Conservation (phyloP, 1,140 invertebrate species). For the Microplitis mediator region DNA sequence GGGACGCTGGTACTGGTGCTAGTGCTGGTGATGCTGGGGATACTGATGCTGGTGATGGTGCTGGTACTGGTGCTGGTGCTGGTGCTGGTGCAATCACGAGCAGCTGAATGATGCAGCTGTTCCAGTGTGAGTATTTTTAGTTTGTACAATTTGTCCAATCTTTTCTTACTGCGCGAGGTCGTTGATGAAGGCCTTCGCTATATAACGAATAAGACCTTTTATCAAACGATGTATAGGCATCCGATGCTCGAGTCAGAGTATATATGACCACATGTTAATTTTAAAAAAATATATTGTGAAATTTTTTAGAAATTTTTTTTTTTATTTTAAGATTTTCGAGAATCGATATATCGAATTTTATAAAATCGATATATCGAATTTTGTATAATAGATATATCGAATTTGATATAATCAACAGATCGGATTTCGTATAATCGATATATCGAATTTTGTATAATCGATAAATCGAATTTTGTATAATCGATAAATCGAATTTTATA, state of each 20-base stretch:
- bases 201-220: not conserved
- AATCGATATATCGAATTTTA: too few species aligned
- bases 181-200: not conserved
- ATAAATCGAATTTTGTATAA: too few species aligned
- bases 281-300: not conserved
- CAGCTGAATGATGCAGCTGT: not conserved
- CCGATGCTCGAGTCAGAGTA: not conserved
- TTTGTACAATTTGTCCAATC: not conserved
- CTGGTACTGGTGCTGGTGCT: too few species aligned
- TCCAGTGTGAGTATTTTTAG: not conserved
- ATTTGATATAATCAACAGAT: too few species aligned
- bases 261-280: not conserved
- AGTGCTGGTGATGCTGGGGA: not conserved
- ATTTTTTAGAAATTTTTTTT: too few species aligned
- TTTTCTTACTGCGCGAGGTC: constrained; percentile 1
- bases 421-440: too few species aligned
- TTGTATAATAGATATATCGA: too few species aligned
- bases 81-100: too few species aligned
- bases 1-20: not conserved
- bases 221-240: not conserved
- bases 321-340: too few species aligned
- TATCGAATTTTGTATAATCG: too few species aligned
- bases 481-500: too few species aligned
- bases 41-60: not conserved
- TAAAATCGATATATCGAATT: too few species aligned